Conservation (phyloP, 2,797 vertebrate species). For the Trematomus bernacchii region DNA sequence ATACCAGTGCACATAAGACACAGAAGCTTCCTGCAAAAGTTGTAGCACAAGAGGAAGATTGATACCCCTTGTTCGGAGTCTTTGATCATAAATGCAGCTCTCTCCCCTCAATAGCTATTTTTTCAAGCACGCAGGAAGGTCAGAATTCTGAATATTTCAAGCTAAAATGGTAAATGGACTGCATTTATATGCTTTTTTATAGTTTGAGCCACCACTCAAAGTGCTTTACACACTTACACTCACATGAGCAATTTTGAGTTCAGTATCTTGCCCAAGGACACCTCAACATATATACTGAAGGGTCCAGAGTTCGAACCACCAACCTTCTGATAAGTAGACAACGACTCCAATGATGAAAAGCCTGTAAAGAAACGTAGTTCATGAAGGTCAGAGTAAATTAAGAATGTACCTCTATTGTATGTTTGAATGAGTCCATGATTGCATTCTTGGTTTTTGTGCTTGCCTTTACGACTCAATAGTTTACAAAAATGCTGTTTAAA, state of each 20-base stretch:
- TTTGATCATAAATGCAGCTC: slow-evolving; percentile 70
- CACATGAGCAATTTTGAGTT: too few relatives aligned
- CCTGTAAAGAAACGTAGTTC: slow-evolving; percentile 32
- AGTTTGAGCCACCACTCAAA: too few relatives aligned
- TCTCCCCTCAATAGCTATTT: slow-evolving; percentile 41
- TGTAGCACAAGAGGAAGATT: slow-evolving; percentile 49
- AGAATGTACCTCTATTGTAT: slow-evolving; percentile 26
- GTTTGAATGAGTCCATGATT: not conserved
- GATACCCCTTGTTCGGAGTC: slow-evolving; percentile 57
- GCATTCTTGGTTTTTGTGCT: not conserved
- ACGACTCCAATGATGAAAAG: too few relatives aligned
- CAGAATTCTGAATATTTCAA: slow-evolving; percentile 42
- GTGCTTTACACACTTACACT: too few relatives aligned
- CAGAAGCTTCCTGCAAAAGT: slow-evolving; percentile 51
- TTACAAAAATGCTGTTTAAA: not conserved
- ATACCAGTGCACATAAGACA: slow-evolving; percentile 58
- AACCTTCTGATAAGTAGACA: too few relatives aligned
- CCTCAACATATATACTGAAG: too few relatives aligned
- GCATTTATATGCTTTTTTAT: too few relatives aligned
- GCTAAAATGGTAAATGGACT: not conserved
- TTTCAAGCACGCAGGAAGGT: slow-evolving; percentile 57
- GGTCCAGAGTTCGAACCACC: too few relatives aligned
- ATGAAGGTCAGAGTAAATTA: slow-evolving; percentile 13
- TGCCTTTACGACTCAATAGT: slow-evolving; percentile 5
- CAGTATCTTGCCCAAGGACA: too few relatives aligned